Evolutionary conservation across 2,797 vertebrate genomes (phyloP), one percentile per base, ranked within the genome.

Genomic region (Macroramphosus scolopax): DNA sequence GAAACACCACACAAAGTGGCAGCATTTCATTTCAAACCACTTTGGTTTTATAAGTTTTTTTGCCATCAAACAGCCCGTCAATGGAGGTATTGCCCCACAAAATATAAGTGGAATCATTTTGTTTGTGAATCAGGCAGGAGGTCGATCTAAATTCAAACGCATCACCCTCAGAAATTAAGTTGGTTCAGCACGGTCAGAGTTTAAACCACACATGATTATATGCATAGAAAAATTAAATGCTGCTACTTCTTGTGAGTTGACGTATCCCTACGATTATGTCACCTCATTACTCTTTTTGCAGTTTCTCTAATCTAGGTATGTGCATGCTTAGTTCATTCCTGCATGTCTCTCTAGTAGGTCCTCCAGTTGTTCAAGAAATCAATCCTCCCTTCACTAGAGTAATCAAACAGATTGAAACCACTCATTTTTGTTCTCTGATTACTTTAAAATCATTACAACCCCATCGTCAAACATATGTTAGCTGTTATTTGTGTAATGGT

Each of bases 311-410:
- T 64, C 56, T 76, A 81, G 66, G 63, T 74, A 63, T 86, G 77
- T 92, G 92, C 92, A 94, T 94, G 93, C 82, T 84, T 86, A 91
- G 84, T 77, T 82, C 68, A 83, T 81, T 89, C 89, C 85, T 89
- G 93, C 93, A 94, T 94, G 92, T 80, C 68, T 87, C 68, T 83
- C 39, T 57, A 25, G 56, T 38, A 46, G 39, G 47, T 72, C 39
- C 59, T 70, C 30, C 32, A 50, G 33, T 49, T 55, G 42, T 47
- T 54, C 40, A 50, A 62, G 17, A 47, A 77, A 62, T 81, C 50
- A 65, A 13, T 22, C 28, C 20, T 56, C 51, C 17, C 45, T 54
- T 44, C 18, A 33, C 33, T 68, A 71, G 47, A 61, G 20, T 6
- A 7, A 77, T 75, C 61, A 57, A 62, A 52, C 46, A 18, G 16